Evolutionary conservation across 2,113 vertebrate species (phyloP).

Genomic region (Orientallactaga bullata): DNA sequence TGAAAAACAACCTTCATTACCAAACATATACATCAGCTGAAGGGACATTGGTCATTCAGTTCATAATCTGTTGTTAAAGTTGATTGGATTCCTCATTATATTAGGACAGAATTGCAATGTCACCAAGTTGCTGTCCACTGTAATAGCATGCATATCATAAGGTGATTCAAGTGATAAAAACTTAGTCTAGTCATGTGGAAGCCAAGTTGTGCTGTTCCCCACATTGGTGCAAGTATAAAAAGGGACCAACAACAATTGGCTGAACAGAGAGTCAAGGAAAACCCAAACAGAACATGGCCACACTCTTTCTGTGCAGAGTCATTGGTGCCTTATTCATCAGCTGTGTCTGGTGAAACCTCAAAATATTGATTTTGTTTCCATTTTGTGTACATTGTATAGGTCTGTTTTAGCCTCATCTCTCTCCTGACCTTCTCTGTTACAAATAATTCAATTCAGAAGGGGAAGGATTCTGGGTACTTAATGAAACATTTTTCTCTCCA

Average conservation of each 20-base stretch:
- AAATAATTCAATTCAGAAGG: not conserved
- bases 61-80: constrained; percentile 18
- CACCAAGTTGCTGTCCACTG: not conserved
- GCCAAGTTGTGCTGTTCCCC: not conserved
- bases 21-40: not conserved
- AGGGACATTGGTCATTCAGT: not conserved
- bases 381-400: not conserved
- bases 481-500: not conserved
- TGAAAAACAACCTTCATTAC: not conserved
- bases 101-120: not conserved
- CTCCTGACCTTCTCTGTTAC: not conserved
- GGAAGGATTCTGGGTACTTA: not conserved
- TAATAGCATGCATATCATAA: not conserved
- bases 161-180: not conserved
- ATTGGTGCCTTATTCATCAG: not conserved
- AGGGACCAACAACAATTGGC: not conserved
- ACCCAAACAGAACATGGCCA: not conserved
- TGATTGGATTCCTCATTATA: not conserved
- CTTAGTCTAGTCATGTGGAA: not conserved
- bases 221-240: not conserved
- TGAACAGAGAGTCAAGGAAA: not conserved
- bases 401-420: not conserved
- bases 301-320: not conserved
- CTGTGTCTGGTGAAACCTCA: not conserved
- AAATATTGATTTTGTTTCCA: not conserved